Conservation (phyloP, 2,113 vertebrate species). For the Neomonachus schauinslandi region DNA sequence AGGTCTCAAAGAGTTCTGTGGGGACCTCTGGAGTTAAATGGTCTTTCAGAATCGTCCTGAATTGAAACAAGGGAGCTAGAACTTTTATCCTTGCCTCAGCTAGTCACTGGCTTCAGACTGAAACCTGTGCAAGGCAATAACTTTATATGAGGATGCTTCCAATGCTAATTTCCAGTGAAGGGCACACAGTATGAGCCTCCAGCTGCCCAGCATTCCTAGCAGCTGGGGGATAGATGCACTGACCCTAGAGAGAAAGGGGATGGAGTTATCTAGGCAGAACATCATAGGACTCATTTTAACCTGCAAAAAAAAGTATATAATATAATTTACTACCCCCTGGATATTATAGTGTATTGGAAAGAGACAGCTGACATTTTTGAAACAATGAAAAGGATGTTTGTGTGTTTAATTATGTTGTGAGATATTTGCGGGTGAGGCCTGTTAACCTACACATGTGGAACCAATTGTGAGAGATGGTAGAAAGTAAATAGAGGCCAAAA, state of each 20-base stretch:
- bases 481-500: background rate
- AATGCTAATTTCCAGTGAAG: background rate
- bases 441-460: background rate
- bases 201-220: background rate
- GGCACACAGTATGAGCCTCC: background rate
- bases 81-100: background rate
- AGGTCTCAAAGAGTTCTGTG: background rate
- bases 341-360: background rate
- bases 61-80: background rate
- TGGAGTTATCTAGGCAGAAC: background rate
- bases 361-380: background rate
- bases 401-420: background rate
- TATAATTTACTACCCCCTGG: background rate
- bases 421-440: background rate
- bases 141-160: background rate
- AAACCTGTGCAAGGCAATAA: background rate
- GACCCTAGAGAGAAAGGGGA: background rate
- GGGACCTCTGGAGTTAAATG: background rate
- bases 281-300: background rate
- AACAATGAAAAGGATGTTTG: background rate
- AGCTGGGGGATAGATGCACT: background rate
- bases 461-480: background rate
- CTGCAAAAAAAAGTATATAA: background rate
- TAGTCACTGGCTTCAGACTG: background rate
- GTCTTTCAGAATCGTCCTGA: background rate